Percentiles rank a stretch among this genome's conserved stretches.
Evolutionary conservation across 2,113 vertebrate genomes (phyloP).

Genomic region (Catharus fuscescens): DNA sequence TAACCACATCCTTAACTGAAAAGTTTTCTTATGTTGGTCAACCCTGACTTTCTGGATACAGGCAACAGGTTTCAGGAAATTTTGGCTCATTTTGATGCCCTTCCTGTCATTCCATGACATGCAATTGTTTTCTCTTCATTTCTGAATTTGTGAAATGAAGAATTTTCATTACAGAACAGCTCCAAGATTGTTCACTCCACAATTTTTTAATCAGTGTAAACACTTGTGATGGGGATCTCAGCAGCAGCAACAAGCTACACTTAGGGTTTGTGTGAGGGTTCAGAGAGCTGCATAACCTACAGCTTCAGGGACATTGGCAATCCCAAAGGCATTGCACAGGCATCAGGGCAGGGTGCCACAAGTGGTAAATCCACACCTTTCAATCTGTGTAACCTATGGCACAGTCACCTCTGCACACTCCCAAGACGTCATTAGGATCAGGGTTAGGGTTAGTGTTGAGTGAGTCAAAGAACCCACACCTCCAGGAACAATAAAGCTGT

Average conservation of each 20-base stretch:
- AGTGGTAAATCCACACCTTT: neutral
- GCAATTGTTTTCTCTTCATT: neutral
- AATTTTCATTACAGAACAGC: neutral
- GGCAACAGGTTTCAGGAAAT: neutral
- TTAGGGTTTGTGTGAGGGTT: neutral
- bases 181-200: neutral
- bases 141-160: neutral
- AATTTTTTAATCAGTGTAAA: neutral
- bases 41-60: neutral
- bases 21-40: neutral
- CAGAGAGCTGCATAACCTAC: neutral
- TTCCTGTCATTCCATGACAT: neutral
- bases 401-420: neutral
- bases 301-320: neutral
- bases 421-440: neutral
- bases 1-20: neutral
- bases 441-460: neutral
- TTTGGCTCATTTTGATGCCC: neutral
- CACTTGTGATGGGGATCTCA: neutral
- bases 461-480: neutral
- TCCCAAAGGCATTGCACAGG: neutral
- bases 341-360: neutral
- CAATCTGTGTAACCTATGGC: accelerated
- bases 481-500: neutral
- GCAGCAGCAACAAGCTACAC: neutral